Percentiles rank a stretch among this genome's conserved stretches.
These are phyloP conservation scores for Papilio elwesi DNA, from an alignment of 2,888 invertebrate genomes.

Conservation along the genomic window DNA sequence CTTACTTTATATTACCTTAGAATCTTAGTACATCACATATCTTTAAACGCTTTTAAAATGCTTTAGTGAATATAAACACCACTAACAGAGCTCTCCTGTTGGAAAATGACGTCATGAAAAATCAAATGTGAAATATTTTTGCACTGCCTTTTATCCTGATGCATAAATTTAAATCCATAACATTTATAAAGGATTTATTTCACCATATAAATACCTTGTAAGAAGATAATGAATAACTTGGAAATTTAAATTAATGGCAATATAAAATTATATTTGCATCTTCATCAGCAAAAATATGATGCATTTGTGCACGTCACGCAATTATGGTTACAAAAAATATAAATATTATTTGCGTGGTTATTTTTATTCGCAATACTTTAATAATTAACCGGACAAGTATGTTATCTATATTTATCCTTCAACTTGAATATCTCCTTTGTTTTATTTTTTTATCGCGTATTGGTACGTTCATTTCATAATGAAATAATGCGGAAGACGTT, in stretches of 20 bases:
- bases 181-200: conserved; percentile 17
- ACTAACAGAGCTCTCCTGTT: neutral
- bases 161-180: conserved; percentile 16
- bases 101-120: conserved; percentile 4
- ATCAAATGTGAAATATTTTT: neutral
- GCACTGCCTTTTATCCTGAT: neutral
- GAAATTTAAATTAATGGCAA: conserved; percentile 26
- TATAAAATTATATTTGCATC: conserved; percentile 27
- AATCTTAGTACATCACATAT: too few relatives aligned
- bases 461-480: neutral
- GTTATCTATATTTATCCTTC: neutral
- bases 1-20: too few relatives aligned
- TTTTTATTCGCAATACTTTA: neutral
- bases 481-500: neutral
- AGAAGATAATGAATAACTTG: conserved; percentile 25
- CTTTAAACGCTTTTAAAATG: neutral
- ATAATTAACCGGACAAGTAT: neutral
- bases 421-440: neutral
- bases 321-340: neutral
- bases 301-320: conserved; percentile 23
- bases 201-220: conserved; percentile 6
- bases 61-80: neutral
- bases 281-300: conserved; percentile 23
- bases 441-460: conserved; percentile 8
- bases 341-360: neutral